These are phyloP conservation scores for Spea bombifrons DNA, from an alignment of 2,113 vertebrate species.

Conservation along the genomic window DNA sequence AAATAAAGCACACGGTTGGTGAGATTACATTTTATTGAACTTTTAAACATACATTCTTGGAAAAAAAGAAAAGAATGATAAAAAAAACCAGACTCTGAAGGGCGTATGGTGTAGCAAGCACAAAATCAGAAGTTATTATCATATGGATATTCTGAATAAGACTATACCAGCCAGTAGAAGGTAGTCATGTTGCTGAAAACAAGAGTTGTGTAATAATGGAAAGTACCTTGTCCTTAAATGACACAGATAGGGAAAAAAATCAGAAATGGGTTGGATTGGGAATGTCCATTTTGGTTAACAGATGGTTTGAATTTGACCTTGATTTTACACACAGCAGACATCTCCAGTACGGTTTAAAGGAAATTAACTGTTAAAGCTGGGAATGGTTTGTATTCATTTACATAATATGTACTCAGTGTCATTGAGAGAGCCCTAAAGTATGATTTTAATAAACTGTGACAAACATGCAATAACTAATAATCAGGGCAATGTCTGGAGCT, in stretches of 20 bases:
- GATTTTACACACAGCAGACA: slow-evolving; percentile 14
- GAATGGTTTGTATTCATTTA: neutral
- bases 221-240: slow-evolving; percentile 48
- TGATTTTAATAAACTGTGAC: no score
- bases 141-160: slow-evolving; percentile 36
- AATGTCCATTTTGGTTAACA: slow-evolving; percentile 42
- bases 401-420: neutral
- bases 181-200: slow-evolving; percentile 29
- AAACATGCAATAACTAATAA: no score
- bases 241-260: slow-evolving; percentile 30
- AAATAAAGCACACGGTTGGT: no score
- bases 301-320: slow-evolving; percentile 43
- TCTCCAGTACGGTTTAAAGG: slow-evolving; percentile 15
- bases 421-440: neutral
- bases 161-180: slow-evolving; percentile 28
- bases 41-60: no score
- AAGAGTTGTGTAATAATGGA: slow-evolving; percentile 47
- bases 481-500: no score
- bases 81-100: no score
- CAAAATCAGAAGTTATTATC: slow-evolving; percentile 8
- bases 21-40: no score
- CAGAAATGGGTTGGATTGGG: slow-evolving; percentile 36
- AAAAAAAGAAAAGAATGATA: no score
- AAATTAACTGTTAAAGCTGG: neutral
- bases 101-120: neutral